Base-by-base conservation (phyloP, 23 tunicate species). In the Trididemnum nubilum region DNA sequence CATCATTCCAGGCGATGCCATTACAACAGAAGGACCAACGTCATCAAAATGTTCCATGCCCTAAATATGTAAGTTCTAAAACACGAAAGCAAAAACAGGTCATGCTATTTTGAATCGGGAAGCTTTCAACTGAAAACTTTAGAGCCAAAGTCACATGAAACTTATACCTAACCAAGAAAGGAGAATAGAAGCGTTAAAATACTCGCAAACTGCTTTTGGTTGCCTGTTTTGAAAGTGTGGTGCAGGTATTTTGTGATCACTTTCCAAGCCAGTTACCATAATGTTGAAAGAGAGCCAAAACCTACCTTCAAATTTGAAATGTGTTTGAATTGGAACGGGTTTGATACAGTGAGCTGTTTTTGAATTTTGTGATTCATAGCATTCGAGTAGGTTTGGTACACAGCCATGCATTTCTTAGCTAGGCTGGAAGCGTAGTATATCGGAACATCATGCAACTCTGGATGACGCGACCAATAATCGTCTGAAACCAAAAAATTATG, bases 1-100 rank as follows among this genome's bases (percentile, higher is more conserved):
- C 98, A 94, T 94, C 98, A 94, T 94, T 2, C 98, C 98, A 0
- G 98, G 98, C 38, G 94, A 88, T 27, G 98, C 98, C 94, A 94
- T 88, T 34, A 94, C 98, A 30, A 94, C 98, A 33, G 94, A 94
- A 3, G 98, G 98, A 2, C 98, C 98, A 57, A 88, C 90, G 75
- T 94, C 98, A 65, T 94, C 98, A 77, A 94, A 94, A 59, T 88
- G 83, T 73, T 94, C 98, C 94, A 88, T 94, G 0, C 98, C 98
- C 94, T 88, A 40, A 0, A 84, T n/a, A n/a, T n/a, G n/a, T n/a
- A n/a, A n/a, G n/a, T n/a, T n/a, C n/a, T n/a, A n/a, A 57, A 26
- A 12, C 12, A 49, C 57, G 18, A 49, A 49, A 49, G 18, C 12
- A 49, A 9, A 9, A 49, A n/a, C n/a, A n/a, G n/a, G n/a, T n/a